Evolutionary conservation across 2,113 vertebrate genomes (phyloP), one percentile per base, ranked within the genome.

Genomic region (Eleginops maclovinus): DNA sequence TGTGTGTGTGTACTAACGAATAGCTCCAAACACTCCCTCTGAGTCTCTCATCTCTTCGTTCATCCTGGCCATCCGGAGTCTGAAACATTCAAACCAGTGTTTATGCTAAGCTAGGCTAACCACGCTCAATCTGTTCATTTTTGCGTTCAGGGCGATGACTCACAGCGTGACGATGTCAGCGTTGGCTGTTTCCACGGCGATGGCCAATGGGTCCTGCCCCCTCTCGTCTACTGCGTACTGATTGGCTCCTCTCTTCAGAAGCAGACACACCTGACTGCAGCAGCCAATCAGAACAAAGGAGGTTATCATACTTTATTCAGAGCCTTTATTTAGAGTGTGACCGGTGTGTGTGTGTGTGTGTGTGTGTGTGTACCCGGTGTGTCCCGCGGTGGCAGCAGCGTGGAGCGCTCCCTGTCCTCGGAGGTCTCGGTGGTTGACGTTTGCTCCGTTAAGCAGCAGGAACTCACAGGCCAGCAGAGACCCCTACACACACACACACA

Each of bases 21-120:
- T 26, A 1, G 91, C 82, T 58, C 94, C 94, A 16, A 94, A 95
- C 13, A 85, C 83, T 10, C 93, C 93, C 15, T 95, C 95, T 0
- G 94, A 94, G 4, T 95, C 95, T 9, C 93, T 93, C 95, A 95
- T 95, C 87, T 95, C 95, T 47, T 95, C 94, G 28, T 95, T 95
- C 95, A 95, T 95, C 41, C 94, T 73, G 16, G 95, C 95, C 93
- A 95, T 94, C 19, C 94, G 88, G 22, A 95, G 87, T 50, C 95
- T 95, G 86, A 14, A 84, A 79, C 16, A 28, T 5, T 5, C 46
- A 47, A 47, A 47, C 17, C 47, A 12, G 50, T 24, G 21, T 4
- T 36, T 19, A 16, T 21, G 40, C 40, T 62, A 62, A 62, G 56
- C 56, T 60, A 60, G 56, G 31, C 56, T 60, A 60, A 40, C 17